A percentile compares a stretch with the other conserved stretches of the same genome.
Evolutionary conservation across 2,888 invertebrate genomes (phyloP).

Genomic region (Deroplatys truncata): DNA sequence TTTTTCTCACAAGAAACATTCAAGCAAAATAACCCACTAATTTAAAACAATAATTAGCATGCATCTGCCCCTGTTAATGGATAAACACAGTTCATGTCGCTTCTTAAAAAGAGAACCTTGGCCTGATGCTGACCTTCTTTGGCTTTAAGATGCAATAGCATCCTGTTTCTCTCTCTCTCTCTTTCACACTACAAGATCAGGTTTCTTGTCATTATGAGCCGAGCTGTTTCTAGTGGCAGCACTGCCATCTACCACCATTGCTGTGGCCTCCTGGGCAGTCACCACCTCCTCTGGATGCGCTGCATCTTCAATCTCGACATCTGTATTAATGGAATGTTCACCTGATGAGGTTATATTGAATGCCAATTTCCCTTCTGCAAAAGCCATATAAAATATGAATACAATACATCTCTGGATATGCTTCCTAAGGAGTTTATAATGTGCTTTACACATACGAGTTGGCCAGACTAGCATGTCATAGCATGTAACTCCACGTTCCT

Average conservation of each 20-base stretch:
- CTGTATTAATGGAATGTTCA: conserved; percentile 23
- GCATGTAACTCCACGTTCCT: too few species aligned
- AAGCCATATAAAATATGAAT: background rate
- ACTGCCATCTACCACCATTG: background rate
- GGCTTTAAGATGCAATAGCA: background rate
- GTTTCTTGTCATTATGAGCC: background rate
- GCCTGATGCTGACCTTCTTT: background rate
- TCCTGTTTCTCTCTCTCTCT: background rate
- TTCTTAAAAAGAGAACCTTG: background rate
- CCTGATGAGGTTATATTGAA: background rate
- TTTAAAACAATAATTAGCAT: background rate
- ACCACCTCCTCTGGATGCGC: background rate
- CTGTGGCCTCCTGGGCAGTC: background rate
- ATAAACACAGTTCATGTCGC: background rate
- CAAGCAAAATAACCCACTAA: background rate
- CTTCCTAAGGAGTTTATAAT: too few species aligned
- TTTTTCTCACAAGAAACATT: too few species aligned
- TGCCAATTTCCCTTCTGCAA: background rate
- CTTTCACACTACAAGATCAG: conserved; percentile 4
- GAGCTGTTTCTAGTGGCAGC: background rate
- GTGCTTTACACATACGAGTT: too few species aligned
- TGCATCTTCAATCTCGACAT: background rate
- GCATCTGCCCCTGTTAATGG: background rate
- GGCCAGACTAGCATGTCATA: too few species aligned
- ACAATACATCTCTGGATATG: too few species aligned